Evolutionary conservation across 1,140 invertebrate species (phyloP).

Genomic region (Halesus radiatus): DNA sequence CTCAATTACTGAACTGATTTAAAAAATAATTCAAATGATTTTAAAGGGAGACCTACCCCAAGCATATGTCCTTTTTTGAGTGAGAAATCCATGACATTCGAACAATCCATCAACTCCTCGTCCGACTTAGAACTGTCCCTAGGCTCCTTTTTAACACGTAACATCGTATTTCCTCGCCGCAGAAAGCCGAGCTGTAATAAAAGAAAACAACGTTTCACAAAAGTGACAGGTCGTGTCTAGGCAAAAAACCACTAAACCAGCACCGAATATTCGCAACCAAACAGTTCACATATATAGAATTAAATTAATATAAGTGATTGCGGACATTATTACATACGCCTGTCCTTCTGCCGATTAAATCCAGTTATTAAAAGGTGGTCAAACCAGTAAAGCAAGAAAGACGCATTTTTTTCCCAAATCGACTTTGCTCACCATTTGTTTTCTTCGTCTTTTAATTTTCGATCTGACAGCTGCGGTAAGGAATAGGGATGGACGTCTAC

Average conservation of each 20-base stretch:
- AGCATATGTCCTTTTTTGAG: neutral
- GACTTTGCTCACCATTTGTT: neutral
- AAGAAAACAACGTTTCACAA: neutral
- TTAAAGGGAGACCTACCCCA: neutral
- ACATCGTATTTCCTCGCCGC: neutral
- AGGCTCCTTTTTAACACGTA: constrained; percentile 9
- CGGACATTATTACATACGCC: neutral
- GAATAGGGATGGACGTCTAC: too few species aligned
- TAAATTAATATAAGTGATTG: neutral
- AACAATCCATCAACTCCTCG: neutral
- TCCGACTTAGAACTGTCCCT: neutral
- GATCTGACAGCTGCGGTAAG: too few species aligned
- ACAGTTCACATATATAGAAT: neutral
- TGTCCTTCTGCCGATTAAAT: constrained; percentile 12
- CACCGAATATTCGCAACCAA: neutral
- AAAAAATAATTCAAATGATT: neutral
- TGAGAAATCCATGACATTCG: neutral
- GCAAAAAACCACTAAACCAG: neutral
- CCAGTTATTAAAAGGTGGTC: constrained; percentile 25
- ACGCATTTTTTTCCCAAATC: constrained; percentile 10
- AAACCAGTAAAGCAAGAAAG: constrained; percentile 20
- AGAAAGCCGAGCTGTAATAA: neutral
- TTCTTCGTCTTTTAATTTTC: constrained; percentile 18
- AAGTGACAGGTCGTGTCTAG: neutral
- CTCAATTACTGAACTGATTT: neutral